Conservation (phyloP, 2,797 vertebrate genomes). For the Rhinatrema bivittatum region DNA sequence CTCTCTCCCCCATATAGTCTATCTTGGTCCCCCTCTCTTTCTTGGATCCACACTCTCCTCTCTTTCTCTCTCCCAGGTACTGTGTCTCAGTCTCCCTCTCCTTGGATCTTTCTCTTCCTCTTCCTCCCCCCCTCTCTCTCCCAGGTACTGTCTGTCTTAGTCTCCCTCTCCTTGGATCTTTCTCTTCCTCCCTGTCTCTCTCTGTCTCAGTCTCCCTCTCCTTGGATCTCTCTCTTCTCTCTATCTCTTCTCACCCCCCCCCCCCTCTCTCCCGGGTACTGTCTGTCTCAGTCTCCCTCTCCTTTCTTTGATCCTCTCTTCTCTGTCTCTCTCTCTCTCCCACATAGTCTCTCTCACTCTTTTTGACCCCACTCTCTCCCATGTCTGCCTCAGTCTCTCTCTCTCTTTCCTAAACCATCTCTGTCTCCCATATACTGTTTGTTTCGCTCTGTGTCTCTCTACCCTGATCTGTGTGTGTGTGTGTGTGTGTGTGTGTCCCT, state of each 20-base stretch:
- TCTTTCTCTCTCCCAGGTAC: too few species aligned
- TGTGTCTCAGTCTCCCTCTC: too few species aligned
- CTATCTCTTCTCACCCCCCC: neutral
- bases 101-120: too few species aligned
- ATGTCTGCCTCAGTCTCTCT: too few species aligned
- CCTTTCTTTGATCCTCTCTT: neutral
- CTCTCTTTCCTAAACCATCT: constrained; percentile 11
- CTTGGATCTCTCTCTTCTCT: too few species aligned
- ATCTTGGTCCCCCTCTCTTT: too few species aligned
- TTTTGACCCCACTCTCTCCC: constrained; percentile 15
- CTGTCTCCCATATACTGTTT: constrained; percentile 15
- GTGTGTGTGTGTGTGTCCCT: neutral
- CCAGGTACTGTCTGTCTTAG: neutral
- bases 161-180: too few species aligned
- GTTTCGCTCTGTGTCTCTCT: neutral
- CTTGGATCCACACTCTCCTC: too few species aligned
- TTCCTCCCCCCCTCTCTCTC: neutral
- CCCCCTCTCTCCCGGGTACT: neutral
- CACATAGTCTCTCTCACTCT: constrained; percentile 1
- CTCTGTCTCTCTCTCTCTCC: neutral
- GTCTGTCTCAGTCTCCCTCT: neutral
- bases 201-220: too few species aligned
- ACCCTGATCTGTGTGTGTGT: neutral
- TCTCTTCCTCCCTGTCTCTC: too few species aligned
- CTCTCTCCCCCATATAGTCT: too few species aligned